phyloP scores from a whole-genome alignment of 2,888 invertebrate species.

The Caenorhabditis wallacei region DNA sequence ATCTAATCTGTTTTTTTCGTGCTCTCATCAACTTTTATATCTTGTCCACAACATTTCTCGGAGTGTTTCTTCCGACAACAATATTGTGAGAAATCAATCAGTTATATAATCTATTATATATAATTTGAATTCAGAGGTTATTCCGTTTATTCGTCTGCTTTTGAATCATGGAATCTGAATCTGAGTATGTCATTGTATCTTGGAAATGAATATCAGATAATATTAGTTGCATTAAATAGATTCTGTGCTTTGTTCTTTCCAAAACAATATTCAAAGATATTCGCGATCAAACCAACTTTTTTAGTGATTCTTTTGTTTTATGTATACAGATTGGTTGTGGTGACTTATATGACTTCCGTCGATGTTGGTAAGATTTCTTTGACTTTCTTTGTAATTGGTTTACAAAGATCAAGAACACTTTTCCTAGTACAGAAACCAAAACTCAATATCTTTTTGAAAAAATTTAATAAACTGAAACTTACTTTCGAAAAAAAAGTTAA shows the following conservation, averaged over 20 bases:
- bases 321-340: conserved; percentile 24
- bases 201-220: conserved; percentile 44
- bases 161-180: conserved; percentile 34
- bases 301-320: conserved; percentile 17
- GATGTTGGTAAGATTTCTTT: conserved; percentile 26
- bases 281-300: conserved; percentile 17
- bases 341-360: conserved; percentile 29
- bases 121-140: too few relatives aligned
- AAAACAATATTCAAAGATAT: conserved; percentile 19
- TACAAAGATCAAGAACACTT: not conserved
- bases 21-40: conserved; percentile 39
- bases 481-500: not conserved
- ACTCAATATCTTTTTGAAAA: not conserved
- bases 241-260: conserved; percentile 48
- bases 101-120: not conserved
- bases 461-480: not conserved
- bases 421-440: not conserved
- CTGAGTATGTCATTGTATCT: conserved; percentile 46
- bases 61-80: conserved; percentile 31
- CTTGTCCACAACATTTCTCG: conserved; percentile 30
- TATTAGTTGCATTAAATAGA: conserved; percentile 47
- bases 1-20: conserved; percentile 48
- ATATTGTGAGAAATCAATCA: conserved; percentile 41
- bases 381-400: too few relatives aligned
- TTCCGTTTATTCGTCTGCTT: conserved; percentile 11